A percentile compares a stretch with the other conserved stretches of the same genome.
phyloP scores from a whole-genome alignment of 2,797 vertebrate genomes.

The Argya squamiceps region DNA sequence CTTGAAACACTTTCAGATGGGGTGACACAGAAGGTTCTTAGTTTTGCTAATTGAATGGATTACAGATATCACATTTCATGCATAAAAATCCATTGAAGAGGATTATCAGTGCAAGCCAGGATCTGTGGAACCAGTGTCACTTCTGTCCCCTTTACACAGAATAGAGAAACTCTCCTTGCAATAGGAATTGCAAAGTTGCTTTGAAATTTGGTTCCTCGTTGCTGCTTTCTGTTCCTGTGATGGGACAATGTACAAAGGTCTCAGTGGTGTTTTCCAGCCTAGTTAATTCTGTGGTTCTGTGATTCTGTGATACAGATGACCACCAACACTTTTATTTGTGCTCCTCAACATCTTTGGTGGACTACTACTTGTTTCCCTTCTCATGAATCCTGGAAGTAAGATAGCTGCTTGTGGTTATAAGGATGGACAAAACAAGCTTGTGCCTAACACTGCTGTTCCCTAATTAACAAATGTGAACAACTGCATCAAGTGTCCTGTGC shows the following conservation, averaged over 20 bases:
- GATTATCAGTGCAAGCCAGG: background rate
- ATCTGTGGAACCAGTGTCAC: background rate
- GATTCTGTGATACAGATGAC: background rate
- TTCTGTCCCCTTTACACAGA: background rate
- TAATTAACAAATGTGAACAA: background rate
- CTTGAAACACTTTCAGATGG: background rate
- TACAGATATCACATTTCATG: conserved; percentile 52
- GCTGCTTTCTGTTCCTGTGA: background rate
- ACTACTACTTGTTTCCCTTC: background rate
- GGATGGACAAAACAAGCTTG: background rate
- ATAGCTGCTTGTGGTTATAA: background rate
- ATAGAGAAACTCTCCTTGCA: background rate
- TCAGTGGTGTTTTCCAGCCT: background rate
- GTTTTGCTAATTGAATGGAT: conserved; percentile 58
- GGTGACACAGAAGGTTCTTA: background rate
- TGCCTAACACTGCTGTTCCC: background rate
- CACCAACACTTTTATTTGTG: background rate
- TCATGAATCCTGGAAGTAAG: background rate
- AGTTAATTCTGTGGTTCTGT: background rate
- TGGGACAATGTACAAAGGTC: background rate
- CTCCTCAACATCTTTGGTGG: background rate
- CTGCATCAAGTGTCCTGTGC: background rate
- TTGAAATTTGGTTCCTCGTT: background rate
- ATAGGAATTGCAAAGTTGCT: background rate
- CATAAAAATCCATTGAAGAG: conserved; percentile 39